Conservation (phyloP, 2,113 vertebrate genomes). For the Sigmodon hispidus region DNA sequence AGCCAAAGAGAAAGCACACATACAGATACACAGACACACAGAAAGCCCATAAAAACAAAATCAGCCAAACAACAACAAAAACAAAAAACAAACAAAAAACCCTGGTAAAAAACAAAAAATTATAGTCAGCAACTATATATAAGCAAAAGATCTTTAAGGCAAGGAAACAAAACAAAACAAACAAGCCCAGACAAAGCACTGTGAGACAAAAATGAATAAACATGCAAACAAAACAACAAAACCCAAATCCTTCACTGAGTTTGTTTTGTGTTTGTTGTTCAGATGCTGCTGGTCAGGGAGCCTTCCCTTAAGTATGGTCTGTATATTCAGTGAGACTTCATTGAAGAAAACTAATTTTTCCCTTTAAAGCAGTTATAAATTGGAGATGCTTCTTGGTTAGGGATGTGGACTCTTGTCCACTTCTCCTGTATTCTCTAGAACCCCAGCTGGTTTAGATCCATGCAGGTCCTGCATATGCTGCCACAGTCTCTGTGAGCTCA, state of each 20-base stretch:
- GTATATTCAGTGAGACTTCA: background rate
- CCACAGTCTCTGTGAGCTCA: background rate
- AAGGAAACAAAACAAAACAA: background rate
- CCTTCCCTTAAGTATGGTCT: background rate
- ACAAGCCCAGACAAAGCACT: background rate
- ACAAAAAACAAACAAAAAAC: no score
- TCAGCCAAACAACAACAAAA: no score
- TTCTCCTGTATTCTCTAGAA: background rate
- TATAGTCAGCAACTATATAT: background rate
- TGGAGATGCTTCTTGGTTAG: background rate
- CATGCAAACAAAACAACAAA: background rate
- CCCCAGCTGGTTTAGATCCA: background rate
- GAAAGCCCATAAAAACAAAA: background rate
- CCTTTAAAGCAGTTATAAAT: background rate
- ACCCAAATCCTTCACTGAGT: background rate
- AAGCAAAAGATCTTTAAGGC: background rate
- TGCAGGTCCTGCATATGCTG: background rate
- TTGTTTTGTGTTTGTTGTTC: background rate
- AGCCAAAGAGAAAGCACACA: background rate
- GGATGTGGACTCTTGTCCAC: background rate
- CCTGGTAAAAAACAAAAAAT: no score
- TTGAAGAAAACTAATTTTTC: background rate
- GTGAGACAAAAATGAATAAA: background rate
- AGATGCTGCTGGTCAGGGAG: no score
- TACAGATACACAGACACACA: background rate